These are phyloP conservation scores for Marmota monax DNA, from an alignment of 2,113 vertebrate species.

Conservation along the genomic window DNA sequence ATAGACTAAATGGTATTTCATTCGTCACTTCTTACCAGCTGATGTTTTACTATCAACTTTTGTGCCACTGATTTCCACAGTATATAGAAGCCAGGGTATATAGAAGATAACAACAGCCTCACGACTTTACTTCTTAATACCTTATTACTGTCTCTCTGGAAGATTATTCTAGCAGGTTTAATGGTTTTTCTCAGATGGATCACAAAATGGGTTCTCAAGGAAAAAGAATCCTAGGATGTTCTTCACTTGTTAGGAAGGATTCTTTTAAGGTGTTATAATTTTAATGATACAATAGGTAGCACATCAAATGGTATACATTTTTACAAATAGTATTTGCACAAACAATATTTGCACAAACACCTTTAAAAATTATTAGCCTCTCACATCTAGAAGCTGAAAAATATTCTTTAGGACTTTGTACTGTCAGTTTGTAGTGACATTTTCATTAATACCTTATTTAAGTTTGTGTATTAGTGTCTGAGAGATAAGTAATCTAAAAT, in stretches of 20 bases:
- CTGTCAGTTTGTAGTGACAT: background rate
- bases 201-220: background rate
- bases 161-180: background rate
- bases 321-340: constrained; percentile 22
- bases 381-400: background rate
- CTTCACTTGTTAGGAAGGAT: background rate
- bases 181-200: background rate
- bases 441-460: background rate
- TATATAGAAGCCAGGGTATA: background rate
- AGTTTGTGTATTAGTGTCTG: background rate
- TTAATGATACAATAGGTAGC: background rate
- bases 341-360: background rate
- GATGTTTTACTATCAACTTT: background rate
- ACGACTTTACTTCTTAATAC: background rate
- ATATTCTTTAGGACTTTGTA: constrained; percentile 38
- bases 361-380: background rate
- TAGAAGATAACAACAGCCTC: background rate
- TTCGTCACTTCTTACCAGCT: background rate
- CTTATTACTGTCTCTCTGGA: background rate
- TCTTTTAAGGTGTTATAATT: constrained; percentile 10
- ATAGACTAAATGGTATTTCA: background rate
- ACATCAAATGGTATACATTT: background rate
- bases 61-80: background rate
- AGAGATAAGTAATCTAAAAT: background rate
- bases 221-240: background rate